phyloP scores from a whole-genome alignment of 2,113 vertebrate genomes.

The Psilopogon haemacephalus region DNA sequence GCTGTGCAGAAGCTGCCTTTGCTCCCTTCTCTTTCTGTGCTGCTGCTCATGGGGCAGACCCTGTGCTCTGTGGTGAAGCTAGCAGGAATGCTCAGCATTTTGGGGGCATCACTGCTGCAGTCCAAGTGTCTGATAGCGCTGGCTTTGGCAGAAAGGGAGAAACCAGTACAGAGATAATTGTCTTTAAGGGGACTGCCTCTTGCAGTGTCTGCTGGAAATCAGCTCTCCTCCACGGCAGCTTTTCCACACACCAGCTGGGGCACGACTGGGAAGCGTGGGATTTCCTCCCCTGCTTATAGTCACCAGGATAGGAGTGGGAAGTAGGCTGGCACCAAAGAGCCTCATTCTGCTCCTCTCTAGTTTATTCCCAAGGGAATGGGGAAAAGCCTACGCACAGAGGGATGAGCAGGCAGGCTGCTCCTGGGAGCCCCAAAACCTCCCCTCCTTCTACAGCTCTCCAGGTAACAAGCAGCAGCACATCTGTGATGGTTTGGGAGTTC shows the following conservation, averaged over 20 bases:
- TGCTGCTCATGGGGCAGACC: not conserved
- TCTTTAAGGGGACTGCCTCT: not conserved
- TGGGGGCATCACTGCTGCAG: not conserved
- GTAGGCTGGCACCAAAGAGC: not conserved
- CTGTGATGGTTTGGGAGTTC: too few relatives aligned
- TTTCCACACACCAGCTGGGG: too few relatives aligned
- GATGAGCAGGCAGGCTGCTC: too few relatives aligned
- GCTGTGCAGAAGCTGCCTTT: not conserved
- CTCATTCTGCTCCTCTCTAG: too few relatives aligned
- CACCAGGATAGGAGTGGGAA: not conserved
- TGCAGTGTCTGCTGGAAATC: not conserved
- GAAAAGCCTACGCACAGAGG: too few relatives aligned
- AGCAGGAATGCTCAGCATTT: not conserved
- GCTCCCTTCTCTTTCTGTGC: not conserved
- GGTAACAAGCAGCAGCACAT: too few relatives aligned
- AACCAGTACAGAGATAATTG: not conserved
- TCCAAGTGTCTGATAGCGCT: accelerated
- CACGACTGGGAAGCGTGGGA: too few relatives aligned
- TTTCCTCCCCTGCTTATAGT: not conserved
- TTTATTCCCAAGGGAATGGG: too few relatives aligned
- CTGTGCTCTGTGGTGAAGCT: not conserved
- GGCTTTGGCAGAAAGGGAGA: not conserved
- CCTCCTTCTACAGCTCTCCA: too few relatives aligned
- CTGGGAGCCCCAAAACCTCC: too few relatives aligned
- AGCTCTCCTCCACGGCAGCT: not conserved